These are phyloP conservation scores for Drosophila helvetica DNA, from an alignment of 2,888 invertebrate species.

Conservation along the genomic window DNA sequence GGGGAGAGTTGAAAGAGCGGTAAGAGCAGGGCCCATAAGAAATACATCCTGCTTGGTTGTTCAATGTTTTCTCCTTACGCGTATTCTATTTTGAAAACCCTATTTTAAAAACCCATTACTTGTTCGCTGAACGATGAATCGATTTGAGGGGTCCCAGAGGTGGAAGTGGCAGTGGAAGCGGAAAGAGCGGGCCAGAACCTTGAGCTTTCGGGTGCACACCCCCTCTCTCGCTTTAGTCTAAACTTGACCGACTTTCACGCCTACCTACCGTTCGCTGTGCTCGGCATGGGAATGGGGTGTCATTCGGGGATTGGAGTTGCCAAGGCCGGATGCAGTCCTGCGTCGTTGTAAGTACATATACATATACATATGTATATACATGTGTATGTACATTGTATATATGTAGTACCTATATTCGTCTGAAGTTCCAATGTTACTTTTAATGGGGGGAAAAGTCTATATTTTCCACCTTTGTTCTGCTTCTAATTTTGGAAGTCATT, in stretches of 20 bases:
- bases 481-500: constrained; percentile 29
- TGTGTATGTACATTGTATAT: background rate
- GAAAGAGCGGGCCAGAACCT: constrained; percentile 31
- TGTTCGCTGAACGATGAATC: constrained; percentile 6
- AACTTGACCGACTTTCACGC: constrained; percentile 69
- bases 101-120: background rate
- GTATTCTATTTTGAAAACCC: background rate
- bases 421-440: constrained; percentile 1
- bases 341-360: background rate
- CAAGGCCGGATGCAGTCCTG: constrained; percentile 18
- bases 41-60: background rate
- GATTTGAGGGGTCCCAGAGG: constrained; percentile 7
- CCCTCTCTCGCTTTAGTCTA: constrained; percentile 48
- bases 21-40: background rate
- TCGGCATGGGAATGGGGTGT: background rate
- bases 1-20: background rate
- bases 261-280: constrained; percentile 2
- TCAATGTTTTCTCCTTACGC: background rate
- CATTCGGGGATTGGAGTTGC: constrained; percentile 10
- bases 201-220: constrained; percentile 34
- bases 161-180: constrained; percentile 14
- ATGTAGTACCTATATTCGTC: background rate
- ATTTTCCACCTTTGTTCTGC: constrained; percentile 8
- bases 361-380: background rate
- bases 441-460: constrained; percentile 14